Conservation (phyloP, 2,888 invertebrate genomes). For the Drosophila melanosoma region DNA sequence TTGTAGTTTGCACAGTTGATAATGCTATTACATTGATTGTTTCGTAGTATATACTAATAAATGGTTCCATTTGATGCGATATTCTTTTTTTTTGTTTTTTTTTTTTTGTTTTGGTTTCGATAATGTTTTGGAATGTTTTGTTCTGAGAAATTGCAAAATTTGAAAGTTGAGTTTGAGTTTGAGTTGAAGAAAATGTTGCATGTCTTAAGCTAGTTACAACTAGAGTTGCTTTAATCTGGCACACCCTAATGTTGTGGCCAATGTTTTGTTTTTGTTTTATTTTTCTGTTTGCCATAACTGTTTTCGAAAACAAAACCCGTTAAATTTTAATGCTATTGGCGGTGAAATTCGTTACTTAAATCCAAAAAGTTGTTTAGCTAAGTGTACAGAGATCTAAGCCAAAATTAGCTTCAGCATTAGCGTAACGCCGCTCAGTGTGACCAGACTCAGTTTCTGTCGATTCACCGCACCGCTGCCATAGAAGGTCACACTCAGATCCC, state of each 20-base stretch:
- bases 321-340: slow-evolving; percentile 70
- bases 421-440: slow-evolving; percentile 65
- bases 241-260: slow-evolving; percentile 1
- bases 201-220: slow-evolving; percentile 53
- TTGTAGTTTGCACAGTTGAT: slow-evolving; percentile 60
- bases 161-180: slow-evolving; percentile 36
- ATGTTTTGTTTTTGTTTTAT: not conserved
- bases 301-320: slow-evolving; percentile 42
- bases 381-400: slow-evolving; percentile 47
- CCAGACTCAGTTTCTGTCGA: slow-evolving; percentile 53
- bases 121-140: slow-evolving; percentile 39
- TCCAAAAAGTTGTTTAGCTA: slow-evolving; percentile 39
- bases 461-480: slow-evolving; percentile 82
- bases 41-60: slow-evolving; percentile 61
- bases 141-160: slow-evolving; percentile 47
- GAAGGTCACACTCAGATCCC: slow-evolving; percentile 85
- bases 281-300: slow-evolving; percentile 12
- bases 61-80: slow-evolving; percentile 47
- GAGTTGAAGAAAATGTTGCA: slow-evolving; percentile 38
- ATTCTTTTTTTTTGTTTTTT: not conserved
- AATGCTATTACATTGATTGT: slow-evolving; percentile 79
- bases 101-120: slow-evolving; percentile 28
- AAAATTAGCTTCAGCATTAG: slow-evolving; percentile 62
- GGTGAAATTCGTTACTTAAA: slow-evolving; percentile 75
- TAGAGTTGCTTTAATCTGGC: slow-evolving; percentile 26